phyloP scores from a whole-genome alignment of 2,113 vertebrate species.

The Halcyon senegalensis region DNA sequence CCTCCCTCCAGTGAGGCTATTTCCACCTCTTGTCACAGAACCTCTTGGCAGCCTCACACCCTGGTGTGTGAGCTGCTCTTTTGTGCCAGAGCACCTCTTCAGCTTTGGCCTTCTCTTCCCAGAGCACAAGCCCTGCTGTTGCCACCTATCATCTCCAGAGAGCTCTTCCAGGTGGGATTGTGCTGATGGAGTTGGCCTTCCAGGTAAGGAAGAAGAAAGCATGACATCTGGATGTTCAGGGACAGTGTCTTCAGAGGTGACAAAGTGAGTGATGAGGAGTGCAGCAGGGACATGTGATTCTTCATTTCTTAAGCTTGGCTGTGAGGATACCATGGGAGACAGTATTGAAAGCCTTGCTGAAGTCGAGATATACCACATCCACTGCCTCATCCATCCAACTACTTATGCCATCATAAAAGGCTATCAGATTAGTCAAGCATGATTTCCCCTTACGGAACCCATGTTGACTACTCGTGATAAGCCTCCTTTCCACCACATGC shows the following conservation, averaged over 20 bases:
- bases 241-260: neutral
- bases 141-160: conserved; percentile 92
- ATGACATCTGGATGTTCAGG: neutral
- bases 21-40: neutral
- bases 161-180: conserved; percentile 94
- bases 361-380: no score
- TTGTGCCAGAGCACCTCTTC: neutral
- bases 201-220: conserved; percentile 79
- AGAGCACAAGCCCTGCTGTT: conserved; percentile 79
- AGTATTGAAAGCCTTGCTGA: no score
- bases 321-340: no score
- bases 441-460: no score
- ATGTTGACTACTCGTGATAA: no score
- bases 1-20: neutral
- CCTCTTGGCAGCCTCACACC: neutral
- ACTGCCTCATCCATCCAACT: no score
- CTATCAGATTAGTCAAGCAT: no score
- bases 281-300: neutral
- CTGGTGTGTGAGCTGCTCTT: neutral
- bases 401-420: no score
- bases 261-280: neutral
- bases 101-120: conserved; percentile 33
- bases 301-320: neutral
- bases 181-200: conserved; percentile 95
- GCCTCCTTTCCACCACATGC: no score